A percentile compares a stretch with the other conserved stretches of the same genome.
These are phyloP conservation scores for Laticauda laticaudata DNA, from an alignment of 2,113 vertebrate genomes.

Conservation along the genomic window DNA sequence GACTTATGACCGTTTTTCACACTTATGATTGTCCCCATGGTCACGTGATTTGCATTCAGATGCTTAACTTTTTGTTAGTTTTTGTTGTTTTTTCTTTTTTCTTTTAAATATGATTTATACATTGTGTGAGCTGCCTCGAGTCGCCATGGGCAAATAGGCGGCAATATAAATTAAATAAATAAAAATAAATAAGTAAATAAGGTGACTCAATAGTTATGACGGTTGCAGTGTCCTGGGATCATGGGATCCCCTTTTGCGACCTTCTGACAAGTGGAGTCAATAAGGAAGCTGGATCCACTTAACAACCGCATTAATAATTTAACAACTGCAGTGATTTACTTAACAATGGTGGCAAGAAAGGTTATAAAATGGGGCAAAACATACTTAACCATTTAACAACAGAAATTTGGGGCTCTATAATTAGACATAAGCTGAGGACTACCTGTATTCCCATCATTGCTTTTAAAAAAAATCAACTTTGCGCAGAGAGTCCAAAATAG, in stretches of 20 bases:
- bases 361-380: not conserved
- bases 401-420: not conserved
- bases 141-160: too few relatives aligned
- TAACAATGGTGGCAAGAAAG: not conserved
- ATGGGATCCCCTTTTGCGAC: not conserved
- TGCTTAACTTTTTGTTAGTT: too few relatives aligned
- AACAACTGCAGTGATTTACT: not conserved
- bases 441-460: not conserved
- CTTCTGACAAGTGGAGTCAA: not conserved
- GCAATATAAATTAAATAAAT: too few relatives aligned
- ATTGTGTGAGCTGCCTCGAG: too few relatives aligned
- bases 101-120: too few relatives aligned
- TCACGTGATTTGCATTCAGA: too few relatives aligned
- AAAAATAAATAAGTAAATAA: too few relatives aligned
- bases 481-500: not conserved
- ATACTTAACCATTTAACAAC: not conserved
- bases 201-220: too few relatives aligned
- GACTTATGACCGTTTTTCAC: too few relatives aligned
- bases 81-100: too few relatives aligned
- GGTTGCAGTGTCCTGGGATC: not conserved
- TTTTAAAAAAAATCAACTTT: not conserved
- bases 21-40: too few relatives aligned
- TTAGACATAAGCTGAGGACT: not conserved
- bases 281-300: not conserved
- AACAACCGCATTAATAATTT: not conserved